These are phyloP conservation scores for Drosophila quadrilineata DNA, from an alignment of 1,140 invertebrate genomes.

Conservation along the genomic window DNA sequence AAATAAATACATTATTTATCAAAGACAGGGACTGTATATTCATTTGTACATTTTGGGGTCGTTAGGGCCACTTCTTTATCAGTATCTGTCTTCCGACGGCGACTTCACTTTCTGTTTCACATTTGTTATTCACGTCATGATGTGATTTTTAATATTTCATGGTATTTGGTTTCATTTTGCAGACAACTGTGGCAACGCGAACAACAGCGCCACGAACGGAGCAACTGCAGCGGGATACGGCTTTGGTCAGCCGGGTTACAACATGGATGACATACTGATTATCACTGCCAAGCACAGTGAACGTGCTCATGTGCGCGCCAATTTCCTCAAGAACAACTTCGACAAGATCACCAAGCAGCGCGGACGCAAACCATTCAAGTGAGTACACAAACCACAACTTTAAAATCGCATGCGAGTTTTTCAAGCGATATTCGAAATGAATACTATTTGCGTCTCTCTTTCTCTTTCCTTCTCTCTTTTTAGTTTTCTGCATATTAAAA, in stretches of 20 bases:
- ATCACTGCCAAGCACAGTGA: slow-evolving; percentile 88
- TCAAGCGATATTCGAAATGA: background rate
- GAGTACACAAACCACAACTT: slow-evolving; percentile 50
- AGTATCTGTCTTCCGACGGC: no score
- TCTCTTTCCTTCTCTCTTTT: slow-evolving; percentile 15
- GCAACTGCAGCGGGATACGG: slow-evolving; percentile 43
- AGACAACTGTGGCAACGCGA: slow-evolving; percentile 80
- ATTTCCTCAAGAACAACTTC: slow-evolving; percentile 90
- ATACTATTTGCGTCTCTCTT: background rate
- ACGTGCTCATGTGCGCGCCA: slow-evolving; percentile 88
- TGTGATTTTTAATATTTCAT: slow-evolving; percentile 13
- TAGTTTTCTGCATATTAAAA: slow-evolving; percentile 87
- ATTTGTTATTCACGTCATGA: slow-evolving; percentile 46
- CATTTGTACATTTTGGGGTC: slow-evolving; percentile 40
- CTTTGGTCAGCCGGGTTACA: slow-evolving; percentile 77
- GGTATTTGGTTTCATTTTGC: slow-evolving; percentile 80
- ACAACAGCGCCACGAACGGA: slow-evolving; percentile 71
- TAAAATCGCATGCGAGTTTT: background rate
- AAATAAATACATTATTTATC: slow-evolving; percentile 80
- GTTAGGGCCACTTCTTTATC: slow-evolving; percentile 63
- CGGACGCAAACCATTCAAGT: slow-evolving; percentile 88
- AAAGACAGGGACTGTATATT: slow-evolving; percentile 22
- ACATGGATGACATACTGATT: slow-evolving; percentile 91
- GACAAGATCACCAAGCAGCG: slow-evolving; percentile 90
- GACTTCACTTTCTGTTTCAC: slow-evolving; percentile 18